These are phyloP conservation scores for Mormoops blainvillei DNA, from an alignment of 2,113 vertebrate species.

Conservation along the genomic window DNA sequence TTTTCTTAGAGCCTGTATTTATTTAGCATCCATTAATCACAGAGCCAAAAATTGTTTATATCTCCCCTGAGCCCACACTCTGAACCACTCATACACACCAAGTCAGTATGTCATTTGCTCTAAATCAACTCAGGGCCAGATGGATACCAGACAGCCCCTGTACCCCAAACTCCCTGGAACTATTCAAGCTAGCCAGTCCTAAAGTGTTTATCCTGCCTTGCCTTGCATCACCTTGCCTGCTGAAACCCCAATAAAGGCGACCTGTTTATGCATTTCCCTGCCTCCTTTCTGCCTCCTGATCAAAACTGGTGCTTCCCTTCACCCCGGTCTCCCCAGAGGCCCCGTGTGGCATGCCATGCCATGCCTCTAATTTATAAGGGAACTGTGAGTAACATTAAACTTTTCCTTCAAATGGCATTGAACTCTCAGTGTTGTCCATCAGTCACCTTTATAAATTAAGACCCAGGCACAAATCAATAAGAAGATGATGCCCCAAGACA, in stretches of 20 bases:
- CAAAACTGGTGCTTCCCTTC: background rate
- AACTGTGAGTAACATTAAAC: background rate
- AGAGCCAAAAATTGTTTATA: background rate
- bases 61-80: background rate
- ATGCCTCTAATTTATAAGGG: background rate
- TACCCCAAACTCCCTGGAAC: background rate
- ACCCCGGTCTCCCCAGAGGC: background rate
- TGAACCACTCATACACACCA: background rate
- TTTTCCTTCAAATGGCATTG: background rate
- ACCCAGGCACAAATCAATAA: background rate
- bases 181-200: background rate
- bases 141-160: background rate
- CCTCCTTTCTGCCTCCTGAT: background rate
- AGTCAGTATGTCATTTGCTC: background rate
- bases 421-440: background rate
- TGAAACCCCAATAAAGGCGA: background rate
- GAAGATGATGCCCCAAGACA: background rate
- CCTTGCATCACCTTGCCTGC: background rate
- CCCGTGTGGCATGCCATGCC: no score
- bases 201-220: background rate
- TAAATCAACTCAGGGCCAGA: background rate
- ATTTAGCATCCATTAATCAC: background rate
- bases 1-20: slow-evolving; percentile 7
- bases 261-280: background rate
- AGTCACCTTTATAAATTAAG: background rate